Evolutionary conservation across 2,113 vertebrate species (phyloP).

Genomic region (Caloenas nicobarica): DNA sequence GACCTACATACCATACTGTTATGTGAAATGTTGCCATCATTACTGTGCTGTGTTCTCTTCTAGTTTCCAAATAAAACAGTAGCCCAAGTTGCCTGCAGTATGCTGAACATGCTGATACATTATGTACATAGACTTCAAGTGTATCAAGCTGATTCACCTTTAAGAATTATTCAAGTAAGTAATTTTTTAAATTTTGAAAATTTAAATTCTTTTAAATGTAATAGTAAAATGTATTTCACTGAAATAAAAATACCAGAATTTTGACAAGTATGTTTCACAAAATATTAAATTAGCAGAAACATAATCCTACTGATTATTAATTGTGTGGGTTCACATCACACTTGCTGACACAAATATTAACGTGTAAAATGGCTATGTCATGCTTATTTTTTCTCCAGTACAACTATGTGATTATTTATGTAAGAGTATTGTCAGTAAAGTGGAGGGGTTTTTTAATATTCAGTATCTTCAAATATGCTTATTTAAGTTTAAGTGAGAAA

Average conservation of each 20-base stretch:
- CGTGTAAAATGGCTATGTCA: not conserved
- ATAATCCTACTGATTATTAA: not conserved
- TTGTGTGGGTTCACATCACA: not conserved
- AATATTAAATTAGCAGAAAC: not conserved
- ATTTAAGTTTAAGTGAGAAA: not conserved
- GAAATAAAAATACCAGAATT: not conserved
- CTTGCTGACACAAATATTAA: not conserved
- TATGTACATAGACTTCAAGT: slow-evolving; percentile 90
- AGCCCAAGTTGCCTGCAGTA: slow-evolving; percentile 93
- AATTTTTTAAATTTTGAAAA: not conserved
- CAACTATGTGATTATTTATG: not conserved
- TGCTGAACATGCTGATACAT: slow-evolving; percentile 93
- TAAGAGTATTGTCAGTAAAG: not conserved
- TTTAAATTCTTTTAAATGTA: not conserved
- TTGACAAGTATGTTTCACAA: not conserved
- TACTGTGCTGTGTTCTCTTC: not conserved
- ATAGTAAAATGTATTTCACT: not conserved
- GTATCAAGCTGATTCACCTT: slow-evolving; percentile 90
- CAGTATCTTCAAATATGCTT: not conserved
- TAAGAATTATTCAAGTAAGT: slow-evolving; percentile 95
- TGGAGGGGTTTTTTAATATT: not conserved
- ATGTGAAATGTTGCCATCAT: not conserved
- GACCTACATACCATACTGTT: not conserved
- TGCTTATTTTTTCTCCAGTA: not conserved
- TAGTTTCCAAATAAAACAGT: slow-evolving; percentile 98